Evolutionary conservation across 2,113 vertebrate genomes (phyloP).

Genomic region (Clarias macrocephalus): DNA sequence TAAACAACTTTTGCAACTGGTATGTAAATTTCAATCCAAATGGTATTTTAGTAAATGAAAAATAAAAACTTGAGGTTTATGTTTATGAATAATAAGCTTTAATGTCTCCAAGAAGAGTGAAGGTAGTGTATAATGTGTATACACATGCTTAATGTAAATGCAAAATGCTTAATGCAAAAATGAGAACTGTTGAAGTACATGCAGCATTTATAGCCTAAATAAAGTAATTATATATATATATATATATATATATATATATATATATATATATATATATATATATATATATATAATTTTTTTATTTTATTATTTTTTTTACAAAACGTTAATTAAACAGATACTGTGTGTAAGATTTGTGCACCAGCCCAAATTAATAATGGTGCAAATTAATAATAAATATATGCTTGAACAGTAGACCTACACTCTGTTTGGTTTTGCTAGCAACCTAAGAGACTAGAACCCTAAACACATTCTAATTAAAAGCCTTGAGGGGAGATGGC

Average conservation of each 20-base stretch:
- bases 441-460: neutral
- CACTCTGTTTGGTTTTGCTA: neutral
- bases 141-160: neutral
- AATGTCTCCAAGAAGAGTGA: neutral
- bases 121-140: no score
- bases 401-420: neutral
- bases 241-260: no score
- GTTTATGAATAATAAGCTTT: neutral
- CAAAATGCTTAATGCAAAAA: neutral
- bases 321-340: neutral
- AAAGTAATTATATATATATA: no score
- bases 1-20: no score
- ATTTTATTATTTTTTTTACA: no score
- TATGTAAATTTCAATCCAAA: neutral
- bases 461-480: neutral
- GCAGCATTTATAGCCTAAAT: neutral
- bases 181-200: neutral
- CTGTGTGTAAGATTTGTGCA: neutral
- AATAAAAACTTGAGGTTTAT: neutral
- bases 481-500: neutral
- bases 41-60: neutral
- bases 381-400: neutral
- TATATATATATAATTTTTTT: no score
- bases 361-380: neutral
- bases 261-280: no score